Conservation (phyloP, 2,888 invertebrate genomes). For the Leucoptera coffeella region DNA sequence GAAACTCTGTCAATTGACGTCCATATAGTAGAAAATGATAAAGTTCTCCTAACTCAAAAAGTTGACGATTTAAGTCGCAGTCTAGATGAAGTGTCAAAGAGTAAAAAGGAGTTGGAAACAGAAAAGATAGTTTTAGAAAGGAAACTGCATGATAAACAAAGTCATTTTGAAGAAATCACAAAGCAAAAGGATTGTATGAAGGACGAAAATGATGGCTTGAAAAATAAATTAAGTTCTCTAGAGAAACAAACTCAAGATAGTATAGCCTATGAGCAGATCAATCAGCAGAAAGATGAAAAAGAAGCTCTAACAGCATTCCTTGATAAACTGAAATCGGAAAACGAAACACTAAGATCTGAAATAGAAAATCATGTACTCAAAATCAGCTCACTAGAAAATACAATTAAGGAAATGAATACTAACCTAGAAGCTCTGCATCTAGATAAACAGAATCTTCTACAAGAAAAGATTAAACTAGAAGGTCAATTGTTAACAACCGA, state of each 20-base stretch:
- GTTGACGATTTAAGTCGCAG: slow-evolving; percentile 36
- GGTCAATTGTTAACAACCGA: slow-evolving; percentile 20
- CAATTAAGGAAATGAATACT: slow-evolving; percentile 11
- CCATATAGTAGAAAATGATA: slow-evolving; percentile 45
- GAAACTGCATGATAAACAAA: no score
- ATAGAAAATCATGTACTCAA: slow-evolving; percentile 11
- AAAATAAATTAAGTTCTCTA: no score
- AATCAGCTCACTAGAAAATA: slow-evolving; percentile 9
- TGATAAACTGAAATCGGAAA: slow-evolving; percentile 7
- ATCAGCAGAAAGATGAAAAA: no score
- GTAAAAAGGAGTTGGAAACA: no score
- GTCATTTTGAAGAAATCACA: no score
- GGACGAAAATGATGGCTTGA: no score
- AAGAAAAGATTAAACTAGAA: slow-evolving; percentile 21
- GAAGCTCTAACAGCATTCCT: slow-evolving; percentile 11
- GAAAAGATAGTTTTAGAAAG: no score
- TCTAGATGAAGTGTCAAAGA: no score
- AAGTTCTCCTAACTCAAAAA: slow-evolving; percentile 34
- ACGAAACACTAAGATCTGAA: slow-evolving; percentile 6
- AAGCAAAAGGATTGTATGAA: no score
- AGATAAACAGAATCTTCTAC: slow-evolving; percentile 13
- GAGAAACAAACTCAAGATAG: no score
- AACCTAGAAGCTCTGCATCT: slow-evolving; percentile 11
- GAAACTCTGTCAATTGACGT: slow-evolving; percentile 46
- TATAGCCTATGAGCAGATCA: no score